Evolutionary conservation across 2,888 invertebrate species (phyloP).

Genomic region (Trissolcus brochymenae): DNA sequence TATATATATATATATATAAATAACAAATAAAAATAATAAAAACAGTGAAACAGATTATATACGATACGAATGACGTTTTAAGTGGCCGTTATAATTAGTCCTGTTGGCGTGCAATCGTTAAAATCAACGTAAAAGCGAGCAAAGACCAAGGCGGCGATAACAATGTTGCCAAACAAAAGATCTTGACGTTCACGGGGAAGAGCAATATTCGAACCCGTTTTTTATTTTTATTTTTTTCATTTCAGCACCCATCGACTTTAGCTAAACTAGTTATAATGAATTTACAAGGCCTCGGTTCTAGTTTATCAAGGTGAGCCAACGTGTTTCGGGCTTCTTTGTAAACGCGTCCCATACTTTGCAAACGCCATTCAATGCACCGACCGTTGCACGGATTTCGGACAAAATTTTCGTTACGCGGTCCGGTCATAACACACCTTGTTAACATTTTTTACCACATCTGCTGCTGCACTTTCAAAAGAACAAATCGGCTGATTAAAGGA

Average conservation of each 20-base stretch:
- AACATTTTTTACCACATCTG: constrained; percentile 11
- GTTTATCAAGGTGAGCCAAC: constrained; percentile 49
- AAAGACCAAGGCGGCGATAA: constrained; percentile 21
- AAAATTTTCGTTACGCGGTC: constrained; percentile 15
- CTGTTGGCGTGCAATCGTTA: too few species aligned
- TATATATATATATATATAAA: too few species aligned
- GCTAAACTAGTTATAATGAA: constrained; percentile 44
- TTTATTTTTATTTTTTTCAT: constrained; percentile 27
- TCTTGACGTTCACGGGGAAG: constrained; percentile 11
- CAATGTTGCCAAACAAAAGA: constrained; percentile 9
- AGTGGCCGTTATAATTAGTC: too few species aligned
- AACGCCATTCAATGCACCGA: constrained; percentile 19
- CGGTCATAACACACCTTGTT: constrained; percentile 5
- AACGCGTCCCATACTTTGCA: constrained; percentile 4
- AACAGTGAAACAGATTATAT: too few species aligned
- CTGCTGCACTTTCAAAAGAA: too few species aligned
- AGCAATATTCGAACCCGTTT: constrained; percentile 30
- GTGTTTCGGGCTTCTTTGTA: constrained; percentile 40
- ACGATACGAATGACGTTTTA: too few species aligned
- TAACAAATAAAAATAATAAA: too few species aligned
- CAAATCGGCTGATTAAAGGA: too few species aligned
- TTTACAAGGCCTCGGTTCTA: constrained; percentile 44
- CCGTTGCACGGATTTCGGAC: constrained; percentile 10
- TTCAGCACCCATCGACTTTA: constrained; percentile 30
- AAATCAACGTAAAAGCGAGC: constrained; percentile 15